Evolutionary conservation across 2,797 vertebrate species (phyloP).

Genomic region (Balearica regulorum): DNA sequence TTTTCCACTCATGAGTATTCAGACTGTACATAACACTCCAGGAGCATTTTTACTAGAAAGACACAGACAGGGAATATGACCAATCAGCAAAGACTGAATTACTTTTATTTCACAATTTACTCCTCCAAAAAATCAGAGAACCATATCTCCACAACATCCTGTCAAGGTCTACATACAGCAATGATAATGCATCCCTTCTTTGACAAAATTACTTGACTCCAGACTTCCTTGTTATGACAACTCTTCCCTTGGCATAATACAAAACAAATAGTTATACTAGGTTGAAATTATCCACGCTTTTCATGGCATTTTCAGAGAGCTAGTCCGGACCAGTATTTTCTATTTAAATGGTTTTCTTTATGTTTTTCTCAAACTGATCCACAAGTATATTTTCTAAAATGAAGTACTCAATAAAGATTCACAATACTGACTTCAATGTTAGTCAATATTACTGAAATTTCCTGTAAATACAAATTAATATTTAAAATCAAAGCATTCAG

Average conservation of each 20-base stretch:
- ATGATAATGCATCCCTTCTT: not conserved
- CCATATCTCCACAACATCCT: not conserved
- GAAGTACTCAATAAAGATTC: not conserved
- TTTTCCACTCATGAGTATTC: not conserved
- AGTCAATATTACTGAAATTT: not conserved
- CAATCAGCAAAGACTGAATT: not conserved
- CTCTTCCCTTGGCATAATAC: not conserved
- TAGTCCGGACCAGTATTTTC: not conserved
- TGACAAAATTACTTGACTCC: not conserved
- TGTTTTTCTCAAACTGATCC: not conserved
- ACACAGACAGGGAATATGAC: not conserved
- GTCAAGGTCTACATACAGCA: not conserved
- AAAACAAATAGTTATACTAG: not conserved
- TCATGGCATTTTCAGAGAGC: not conserved
- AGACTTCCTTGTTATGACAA: not conserved
- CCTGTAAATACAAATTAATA: not conserved
- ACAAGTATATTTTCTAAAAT: not conserved
- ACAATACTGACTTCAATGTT: not conserved
- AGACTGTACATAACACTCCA: not conserved
- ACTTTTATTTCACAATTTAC: not conserved
- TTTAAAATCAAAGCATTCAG: not conserved
- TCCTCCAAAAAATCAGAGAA: not conserved
- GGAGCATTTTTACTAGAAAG: not conserved
- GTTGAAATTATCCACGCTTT: not conserved
- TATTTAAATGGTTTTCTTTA: not conserved